Conservation (phyloP, 2,797 vertebrate genomes). For the Phyllotis vaccarum region DNA sequence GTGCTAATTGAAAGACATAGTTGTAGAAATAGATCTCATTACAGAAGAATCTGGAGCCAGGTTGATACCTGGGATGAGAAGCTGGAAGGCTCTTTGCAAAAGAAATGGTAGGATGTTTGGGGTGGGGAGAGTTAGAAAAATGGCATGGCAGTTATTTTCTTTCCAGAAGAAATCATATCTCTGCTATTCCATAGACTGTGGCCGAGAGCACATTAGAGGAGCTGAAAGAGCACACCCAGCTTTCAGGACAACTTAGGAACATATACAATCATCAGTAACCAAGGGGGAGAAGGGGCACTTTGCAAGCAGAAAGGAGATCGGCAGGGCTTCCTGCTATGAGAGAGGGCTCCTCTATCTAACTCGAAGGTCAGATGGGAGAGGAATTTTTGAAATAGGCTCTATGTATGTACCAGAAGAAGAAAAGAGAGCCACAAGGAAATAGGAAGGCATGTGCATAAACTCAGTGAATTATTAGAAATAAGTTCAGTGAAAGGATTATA, state of each 20-base stretch:
- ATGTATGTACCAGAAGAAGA: background rate
- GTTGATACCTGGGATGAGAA: background rate
- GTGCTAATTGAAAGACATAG: background rate
- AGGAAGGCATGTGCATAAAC: background rate
- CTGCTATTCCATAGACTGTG: background rate
- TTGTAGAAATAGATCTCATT: background rate
- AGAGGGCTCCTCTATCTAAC: background rate
- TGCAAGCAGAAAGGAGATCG: constrained; percentile 4
- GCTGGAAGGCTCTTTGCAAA: background rate
- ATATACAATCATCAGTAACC: constrained; percentile 8
- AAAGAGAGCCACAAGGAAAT: background rate
- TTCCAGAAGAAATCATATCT: background rate
- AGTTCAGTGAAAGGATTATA: background rate
- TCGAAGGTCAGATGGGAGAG: background rate
- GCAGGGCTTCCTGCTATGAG: background rate
- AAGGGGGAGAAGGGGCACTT: background rate
- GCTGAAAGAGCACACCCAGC: background rate
- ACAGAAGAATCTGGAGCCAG: background rate
- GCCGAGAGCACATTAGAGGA: background rate
- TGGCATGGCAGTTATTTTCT: background rate
- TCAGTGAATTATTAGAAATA: constrained; percentile 39
- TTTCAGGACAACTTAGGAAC: background rate
- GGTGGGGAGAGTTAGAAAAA: background rate
- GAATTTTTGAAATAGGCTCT: background rate
- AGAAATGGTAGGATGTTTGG: background rate